Evolutionary conservation across 2,113 vertebrate genomes (phyloP).

Genomic region (Bos taurus): ARS-UCD2.0 NC_037348.1:13556501-13557000

Average conservation of each 20-base stretch:
- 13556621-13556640: background rate
- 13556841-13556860: conserved; percentile 19
- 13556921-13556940: conserved; percentile 2
- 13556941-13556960: background rate
- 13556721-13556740: conserved; percentile 7
- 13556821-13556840: conserved; percentile 8
- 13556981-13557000: background rate
- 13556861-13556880: background rate
- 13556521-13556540: background rate
- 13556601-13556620: background rate
- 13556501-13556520: background rate
- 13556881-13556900: background rate
- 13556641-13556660: background rate
- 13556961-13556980: background rate
- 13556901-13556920: background rate
- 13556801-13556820: conserved; percentile 21
- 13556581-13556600: background rate
- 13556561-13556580: conserved; percentile 17
- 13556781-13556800: conserved; percentile 42
- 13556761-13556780: conserved; percentile 14
- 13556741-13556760: background rate
- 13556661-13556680: background rate
- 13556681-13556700: background rate
- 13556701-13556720: conserved; percentile 8
- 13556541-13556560: background rate